Evolutionary conservation across 2,113 vertebrate species (phyloP).

Genomic region (Apeltes quadracus): DNA sequence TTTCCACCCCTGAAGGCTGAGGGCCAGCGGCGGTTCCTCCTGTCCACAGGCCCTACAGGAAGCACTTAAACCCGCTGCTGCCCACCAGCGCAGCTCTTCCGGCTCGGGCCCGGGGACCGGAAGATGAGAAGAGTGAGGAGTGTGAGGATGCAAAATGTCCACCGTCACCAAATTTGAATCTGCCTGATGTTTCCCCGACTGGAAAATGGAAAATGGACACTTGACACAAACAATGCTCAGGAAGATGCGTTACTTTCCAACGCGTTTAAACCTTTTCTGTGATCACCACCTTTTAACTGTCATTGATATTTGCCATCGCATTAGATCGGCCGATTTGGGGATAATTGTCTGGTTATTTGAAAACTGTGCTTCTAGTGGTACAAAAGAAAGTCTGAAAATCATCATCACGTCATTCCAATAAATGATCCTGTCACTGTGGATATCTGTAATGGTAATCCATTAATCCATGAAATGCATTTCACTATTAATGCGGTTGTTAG

Average conservation of each 20-base stretch:
- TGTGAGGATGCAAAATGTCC: not conserved
- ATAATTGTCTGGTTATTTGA: not conserved
- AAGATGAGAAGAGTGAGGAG: conserved; percentile 18
- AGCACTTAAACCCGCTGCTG: conserved; percentile 89
- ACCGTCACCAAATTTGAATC: not conserved
- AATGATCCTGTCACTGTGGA: not conserved
- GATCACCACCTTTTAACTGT: not conserved
- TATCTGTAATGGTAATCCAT: not conserved
- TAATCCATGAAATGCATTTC: not conserved
- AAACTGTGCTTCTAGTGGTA: not conserved
- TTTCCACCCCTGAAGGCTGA: conserved; percentile 92
- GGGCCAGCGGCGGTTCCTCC: conserved; percentile 94
- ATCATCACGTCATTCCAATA: not conserved
- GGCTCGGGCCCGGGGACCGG: conserved; percentile 3
- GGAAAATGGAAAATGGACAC: not conserved
- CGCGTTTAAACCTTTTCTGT: not conserved
- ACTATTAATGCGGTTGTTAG: not conserved
- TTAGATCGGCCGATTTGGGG: not conserved
- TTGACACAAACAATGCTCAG: not conserved
- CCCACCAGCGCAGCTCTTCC: conserved; percentile 72
- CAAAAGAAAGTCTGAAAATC: not conserved
- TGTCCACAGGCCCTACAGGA: conserved; percentile 93
- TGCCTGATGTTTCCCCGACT: not conserved
- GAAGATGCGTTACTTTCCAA: not conserved
- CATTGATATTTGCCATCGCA: not conserved